phyloP scores from a whole-genome alignment of 2,888 invertebrate species.

The Calliopum simillimum region DNA sequence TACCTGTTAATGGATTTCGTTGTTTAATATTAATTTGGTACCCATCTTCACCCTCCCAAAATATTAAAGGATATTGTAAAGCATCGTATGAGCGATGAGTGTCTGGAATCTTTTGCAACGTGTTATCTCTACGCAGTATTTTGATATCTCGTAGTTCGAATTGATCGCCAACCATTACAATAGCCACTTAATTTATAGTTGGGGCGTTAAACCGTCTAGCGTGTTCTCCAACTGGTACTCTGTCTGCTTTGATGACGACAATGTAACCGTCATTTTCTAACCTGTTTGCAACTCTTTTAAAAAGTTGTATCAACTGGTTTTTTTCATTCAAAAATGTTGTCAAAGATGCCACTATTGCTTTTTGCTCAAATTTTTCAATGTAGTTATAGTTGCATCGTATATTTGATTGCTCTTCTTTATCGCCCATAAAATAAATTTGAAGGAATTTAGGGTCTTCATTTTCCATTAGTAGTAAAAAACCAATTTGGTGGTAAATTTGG shows the following conservation, averaged over 20 bases:
- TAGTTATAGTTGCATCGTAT: constrained; percentile 34
- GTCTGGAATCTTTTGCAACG: not conserved
- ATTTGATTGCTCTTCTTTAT: constrained; percentile 41
- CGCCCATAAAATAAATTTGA: constrained; percentile 38
- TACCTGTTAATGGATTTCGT: constrained; percentile 24
- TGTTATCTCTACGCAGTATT: constrained; percentile 2
- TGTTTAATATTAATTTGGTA: constrained; percentile 33
- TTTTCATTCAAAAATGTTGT: constrained; percentile 40
- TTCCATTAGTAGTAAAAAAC: constrained; percentile 27
- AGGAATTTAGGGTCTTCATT: constrained; percentile 29
- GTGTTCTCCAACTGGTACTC: constrained; percentile 52
- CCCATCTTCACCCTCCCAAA: constrained; percentile 36
- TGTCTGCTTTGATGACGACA: constrained; percentile 48
- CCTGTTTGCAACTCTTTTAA: constrained; percentile 40
- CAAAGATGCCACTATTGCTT: constrained; percentile 35
- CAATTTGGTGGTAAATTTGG: constrained; percentile 33
- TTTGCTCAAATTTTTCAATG: constrained; percentile 18
- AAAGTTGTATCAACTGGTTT: constrained; percentile 37
- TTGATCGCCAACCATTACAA: constrained; percentile 55
- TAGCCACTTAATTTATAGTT: constrained; percentile 57
- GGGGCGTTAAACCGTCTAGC: constrained; percentile 57
- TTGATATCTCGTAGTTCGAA: constrained; percentile 44
- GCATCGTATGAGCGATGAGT: constrained; percentile 16
- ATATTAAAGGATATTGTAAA: constrained; percentile 34
- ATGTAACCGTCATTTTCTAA: constrained; percentile 31